Percentiles rank a stretch among this genome's conserved stretches.
These are phyloP conservation scores for Anoncus sp. DNA, from an alignment of 2,888 invertebrate species.

Conservation along the genomic window DNA sequence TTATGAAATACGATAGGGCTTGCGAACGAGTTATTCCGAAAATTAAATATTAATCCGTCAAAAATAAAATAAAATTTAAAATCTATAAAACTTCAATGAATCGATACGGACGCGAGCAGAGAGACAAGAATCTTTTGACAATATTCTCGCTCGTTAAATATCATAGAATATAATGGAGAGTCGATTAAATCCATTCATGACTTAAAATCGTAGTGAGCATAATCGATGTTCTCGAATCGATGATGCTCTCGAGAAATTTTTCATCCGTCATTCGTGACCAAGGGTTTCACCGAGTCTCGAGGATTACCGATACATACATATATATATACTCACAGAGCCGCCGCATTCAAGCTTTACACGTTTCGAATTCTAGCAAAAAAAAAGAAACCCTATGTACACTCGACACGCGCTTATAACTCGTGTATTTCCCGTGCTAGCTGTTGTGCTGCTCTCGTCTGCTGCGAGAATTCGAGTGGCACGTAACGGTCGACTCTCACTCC, in stretches of 20 bases:
- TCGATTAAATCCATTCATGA: conserved; percentile 4
- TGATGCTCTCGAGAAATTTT: conserved; percentile 36
- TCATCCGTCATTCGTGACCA: conserved; percentile 12
- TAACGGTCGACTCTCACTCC: conserved; percentile 54
- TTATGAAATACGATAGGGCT: too few species aligned
- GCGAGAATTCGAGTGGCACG: conserved; percentile 50
- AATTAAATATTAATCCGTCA: too few species aligned
- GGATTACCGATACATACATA: background rate
- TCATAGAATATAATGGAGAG: conserved; percentile 14
- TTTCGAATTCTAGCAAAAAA: conserved; percentile 40
- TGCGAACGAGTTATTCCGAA: too few species aligned
- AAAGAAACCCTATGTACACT: conserved; percentile 30
- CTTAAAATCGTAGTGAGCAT: conserved; percentile 21
- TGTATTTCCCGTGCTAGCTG: conserved; percentile 35
- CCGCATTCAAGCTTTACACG: conserved; percentile 2
- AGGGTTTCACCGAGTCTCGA: background rate
- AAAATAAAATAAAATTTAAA: too few species aligned
- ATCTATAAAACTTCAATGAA: background rate
- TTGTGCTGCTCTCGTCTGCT: conserved; percentile 24
- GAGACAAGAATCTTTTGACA: background rate
- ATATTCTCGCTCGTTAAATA: conserved; percentile 5
- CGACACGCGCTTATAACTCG: conserved; percentile 38
- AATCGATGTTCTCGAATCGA: conserved; percentile 42
- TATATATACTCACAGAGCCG: conserved; percentile 20
- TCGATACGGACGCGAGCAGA: background rate